Base-by-base conservation (phyloP, 1,140 invertebrate species). In the Magallana ariakensis region DNA sequence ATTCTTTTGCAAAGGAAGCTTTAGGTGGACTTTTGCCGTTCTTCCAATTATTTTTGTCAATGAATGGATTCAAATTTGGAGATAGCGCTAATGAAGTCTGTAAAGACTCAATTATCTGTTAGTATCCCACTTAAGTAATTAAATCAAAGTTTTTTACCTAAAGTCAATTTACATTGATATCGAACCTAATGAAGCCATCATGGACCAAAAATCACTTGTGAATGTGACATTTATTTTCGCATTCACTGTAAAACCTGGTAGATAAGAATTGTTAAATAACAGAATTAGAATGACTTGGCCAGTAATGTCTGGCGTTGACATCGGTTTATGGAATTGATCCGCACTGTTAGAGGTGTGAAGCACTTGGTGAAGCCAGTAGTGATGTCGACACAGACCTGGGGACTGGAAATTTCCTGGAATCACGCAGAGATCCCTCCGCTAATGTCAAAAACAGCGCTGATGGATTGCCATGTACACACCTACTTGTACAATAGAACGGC, bases 281-380 rank as follows among this genome's bases (percentile, higher is more conserved):
- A 70, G 62, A 70, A 70, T 70, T 70, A 70, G 62, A 70, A 22
- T 19, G 19, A 70, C 19, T 70, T 70, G 62, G 19, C 62, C 33
- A 5, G 33, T 70, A 11, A 26, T 70, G 62, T 19, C 62, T 70
- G 62, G 19, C 22, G 8, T 70, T 70, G 19, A 22, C 62, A 33
- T 70, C 62, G 9, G 26, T 70, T 70, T 7, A 3, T 70, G 62
- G 26, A 70, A 70, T 70, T 70, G 62, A 70, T 70, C 62, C 8
- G 62, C 19, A 22, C 11, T n/a, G 19, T 11, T 9, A 70, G 19
- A 33, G 62, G 62, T 70, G 62, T 19, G 62, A 26, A 66, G 62
- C 62, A 33, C 19, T 70, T 70, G 62, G 19, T 22, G 62, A 70
- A 22, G 62, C 19, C 10, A 26, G 11, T 22, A 22, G 62, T 19